Base-by-base conservation (phyloP, 2,888 invertebrate genomes). In the Drosophila rellima region DNA sequence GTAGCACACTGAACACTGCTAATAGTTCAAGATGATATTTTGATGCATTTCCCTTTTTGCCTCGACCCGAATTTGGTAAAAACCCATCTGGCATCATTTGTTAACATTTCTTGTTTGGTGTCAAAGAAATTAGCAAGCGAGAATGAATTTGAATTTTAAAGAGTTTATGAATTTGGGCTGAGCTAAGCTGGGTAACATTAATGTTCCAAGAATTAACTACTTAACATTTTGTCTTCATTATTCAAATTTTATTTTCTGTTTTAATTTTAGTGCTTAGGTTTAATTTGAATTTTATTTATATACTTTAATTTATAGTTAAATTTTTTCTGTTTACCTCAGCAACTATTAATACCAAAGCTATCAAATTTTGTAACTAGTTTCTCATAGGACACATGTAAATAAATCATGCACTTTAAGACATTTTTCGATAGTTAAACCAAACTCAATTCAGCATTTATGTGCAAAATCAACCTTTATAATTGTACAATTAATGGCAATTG, bases 41-140 rank as follows among this genome's bases (percentile, higher is more conserved):
- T 76, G 70, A 88, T 71, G 69, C 76, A 65, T 76, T 64, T 52
- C 40, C 51, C 18, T 40, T 31, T 15, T 17, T 35, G 8, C 13
- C 7, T 45, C 15, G 23, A 11, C n/a, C 44, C 29, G 20, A 15
- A 39, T 35, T 35, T 35, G 23, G 15, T 15, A 48, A 33, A 33
- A n/a, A 18, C 45, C 70, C 88, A 82, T 75, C 88, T 84, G 82
- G 50, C 68, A 63, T 73, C 68, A 81, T 88, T 84, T 78, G 67
- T 76, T 70, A 55, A 35, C 54, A 72, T 75, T 75, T 66, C 63
- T 76, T 56, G 17, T 51, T 47, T 15, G 13, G 2, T 23, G 40
- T 42, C 18, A 50, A 20, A 10, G 31, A 61, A 52, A 54, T 42
- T 52, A 37, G 39, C 7, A 15, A 29, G 5, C 31, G 7, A 50